phyloP scores from a whole-genome alignment of 2,888 invertebrate species.

The Laspeyria flexula region DNA sequence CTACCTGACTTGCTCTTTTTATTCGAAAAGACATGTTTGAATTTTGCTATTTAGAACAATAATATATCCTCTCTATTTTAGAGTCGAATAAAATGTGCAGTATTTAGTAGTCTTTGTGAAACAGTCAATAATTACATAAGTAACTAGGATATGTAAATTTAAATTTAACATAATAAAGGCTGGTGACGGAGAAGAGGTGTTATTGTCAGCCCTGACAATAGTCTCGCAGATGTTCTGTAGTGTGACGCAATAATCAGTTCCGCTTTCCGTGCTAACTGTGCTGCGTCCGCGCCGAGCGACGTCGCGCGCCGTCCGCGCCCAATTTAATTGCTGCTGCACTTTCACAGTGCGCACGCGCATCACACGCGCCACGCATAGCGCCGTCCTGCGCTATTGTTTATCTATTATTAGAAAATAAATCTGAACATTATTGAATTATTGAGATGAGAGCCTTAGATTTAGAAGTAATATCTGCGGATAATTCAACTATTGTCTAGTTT shows the following conservation, averaged over 20 bases:
- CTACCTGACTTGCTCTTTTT: background rate
- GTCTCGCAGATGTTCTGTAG: constrained; percentile 41
- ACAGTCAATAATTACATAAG: background rate
- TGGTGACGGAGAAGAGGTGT: background rate
- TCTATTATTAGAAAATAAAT: background rate
- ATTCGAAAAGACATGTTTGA: no score
- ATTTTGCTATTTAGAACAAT: no score
- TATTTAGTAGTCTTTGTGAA: background rate
- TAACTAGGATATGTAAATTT: background rate
- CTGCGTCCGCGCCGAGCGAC: constrained; percentile 4
- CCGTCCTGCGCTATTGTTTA: background rate
- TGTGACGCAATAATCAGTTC: constrained; percentile 67
- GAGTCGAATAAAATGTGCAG: background rate
- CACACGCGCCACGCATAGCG: background rate
- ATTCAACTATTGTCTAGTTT: no score
- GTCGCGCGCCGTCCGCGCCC: constrained; percentile 39
- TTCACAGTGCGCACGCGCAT: constrained; percentile 61
- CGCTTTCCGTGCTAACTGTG: constrained; percentile 66
- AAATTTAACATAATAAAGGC: constrained; percentile 2
- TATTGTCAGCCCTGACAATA: constrained; percentile 8
- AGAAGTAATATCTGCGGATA: no score
- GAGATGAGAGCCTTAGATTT: no score
- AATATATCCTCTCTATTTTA: no score
- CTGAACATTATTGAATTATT: background rate
- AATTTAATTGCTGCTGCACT: constrained; percentile 64